Conservation (phyloP, 2,797 vertebrate species). For the Phoxinus dragarum region DNA sequence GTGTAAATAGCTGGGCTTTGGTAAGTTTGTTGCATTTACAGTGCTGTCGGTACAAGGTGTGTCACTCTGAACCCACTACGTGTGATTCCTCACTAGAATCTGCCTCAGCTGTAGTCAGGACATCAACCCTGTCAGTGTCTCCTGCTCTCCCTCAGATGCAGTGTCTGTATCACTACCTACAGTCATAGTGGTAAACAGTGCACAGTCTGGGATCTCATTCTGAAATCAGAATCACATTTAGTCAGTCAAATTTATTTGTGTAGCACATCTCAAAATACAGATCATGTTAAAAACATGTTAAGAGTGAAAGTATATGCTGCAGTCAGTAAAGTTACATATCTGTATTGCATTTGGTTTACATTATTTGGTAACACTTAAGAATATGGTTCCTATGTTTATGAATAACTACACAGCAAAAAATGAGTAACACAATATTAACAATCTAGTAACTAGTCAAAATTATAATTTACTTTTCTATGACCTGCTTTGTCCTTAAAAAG, state of each 20-base stretch:
- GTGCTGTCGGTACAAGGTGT: not conserved
- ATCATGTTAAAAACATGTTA: not conserved
- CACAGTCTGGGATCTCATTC: not conserved
- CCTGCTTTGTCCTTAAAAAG: too few species aligned
- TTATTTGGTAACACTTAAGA: too few species aligned
- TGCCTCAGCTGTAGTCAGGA: not conserved
- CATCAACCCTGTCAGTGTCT: not conserved
- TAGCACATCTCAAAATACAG: too few species aligned
- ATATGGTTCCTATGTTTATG: too few species aligned
- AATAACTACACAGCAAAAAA: too few species aligned
- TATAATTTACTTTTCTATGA: too few species aligned
- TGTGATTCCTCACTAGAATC: not conserved
- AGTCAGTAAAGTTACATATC: too few species aligned
- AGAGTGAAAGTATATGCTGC: too few species aligned
- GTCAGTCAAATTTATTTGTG: too few species aligned
- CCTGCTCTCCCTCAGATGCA: constrained; percentile 9
- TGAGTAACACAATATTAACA: too few species aligned
- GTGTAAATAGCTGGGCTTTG: constrained; percentile 7
- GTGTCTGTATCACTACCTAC: not conserved
- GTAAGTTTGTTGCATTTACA: constrained; percentile 2
- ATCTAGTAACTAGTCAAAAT: too few species aligned
- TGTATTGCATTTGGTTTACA: too few species aligned
- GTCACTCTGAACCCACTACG: not conserved
- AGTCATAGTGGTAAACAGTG: not conserved
- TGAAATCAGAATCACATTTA: not conserved